phyloP scores from a whole-genome alignment of 2,113 vertebrate genomes.

The Podarcis raffonei region DNA sequence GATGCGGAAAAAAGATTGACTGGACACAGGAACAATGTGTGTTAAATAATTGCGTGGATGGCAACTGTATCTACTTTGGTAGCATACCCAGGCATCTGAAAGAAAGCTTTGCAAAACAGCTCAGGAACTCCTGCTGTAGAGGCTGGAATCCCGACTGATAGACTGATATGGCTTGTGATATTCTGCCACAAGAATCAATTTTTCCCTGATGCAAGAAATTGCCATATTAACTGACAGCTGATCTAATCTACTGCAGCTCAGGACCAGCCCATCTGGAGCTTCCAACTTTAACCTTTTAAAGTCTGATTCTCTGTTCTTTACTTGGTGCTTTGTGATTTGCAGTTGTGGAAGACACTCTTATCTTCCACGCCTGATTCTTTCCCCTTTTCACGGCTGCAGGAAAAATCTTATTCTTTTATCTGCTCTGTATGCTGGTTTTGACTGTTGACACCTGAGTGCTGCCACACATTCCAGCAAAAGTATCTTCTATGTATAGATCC shows the following conservation, averaged over 20 bases:
- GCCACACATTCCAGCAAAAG: slow-evolving; percentile 32
- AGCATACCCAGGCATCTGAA: not conserved
- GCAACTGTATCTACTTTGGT: not conserved
- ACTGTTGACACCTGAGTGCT: not conserved
- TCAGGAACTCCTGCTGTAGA: not conserved
- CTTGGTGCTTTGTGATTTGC: slow-evolving; percentile 17
- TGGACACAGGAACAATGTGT: not conserved
- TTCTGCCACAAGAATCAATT: not conserved
- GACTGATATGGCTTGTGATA: not conserved
- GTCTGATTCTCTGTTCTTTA: not conserved
- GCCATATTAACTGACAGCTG: not conserved
- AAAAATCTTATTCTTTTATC: fast-evolving
- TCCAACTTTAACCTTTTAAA: not conserved
- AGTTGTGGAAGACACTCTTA: not conserved
- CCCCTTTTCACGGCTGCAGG: not conserved
- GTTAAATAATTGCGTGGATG: not conserved
- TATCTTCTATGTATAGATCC: slow-evolving; percentile 1
- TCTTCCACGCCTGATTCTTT: not conserved
- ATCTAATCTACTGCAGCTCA: not conserved
- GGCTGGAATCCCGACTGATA: not conserved
- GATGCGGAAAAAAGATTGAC: not conserved
- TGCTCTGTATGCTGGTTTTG: slow-evolving; percentile 10
- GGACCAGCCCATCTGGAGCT: not conserved
- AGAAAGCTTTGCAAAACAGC: not conserved
- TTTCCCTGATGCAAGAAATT: not conserved